Evolutionary conservation across 2,888 invertebrate genomes (phyloP), one percentile per base, ranked within the genome.

Genomic region (Lepidonotus clava): DNA sequence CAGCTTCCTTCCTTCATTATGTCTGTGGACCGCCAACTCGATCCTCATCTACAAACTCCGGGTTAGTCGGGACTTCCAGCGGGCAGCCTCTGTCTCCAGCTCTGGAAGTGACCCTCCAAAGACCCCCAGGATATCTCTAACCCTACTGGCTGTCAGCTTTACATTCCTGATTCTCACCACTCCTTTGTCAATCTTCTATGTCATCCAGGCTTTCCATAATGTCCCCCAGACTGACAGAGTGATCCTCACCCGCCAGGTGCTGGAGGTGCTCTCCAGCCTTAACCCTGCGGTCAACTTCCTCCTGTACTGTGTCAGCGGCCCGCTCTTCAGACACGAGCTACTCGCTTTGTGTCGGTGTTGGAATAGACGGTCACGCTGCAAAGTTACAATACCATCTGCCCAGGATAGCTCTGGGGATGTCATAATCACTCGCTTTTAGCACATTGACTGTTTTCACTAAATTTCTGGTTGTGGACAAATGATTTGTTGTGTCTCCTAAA

Each of bases 211-310:
- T 24, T 4, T 71, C 8, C 21, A 18, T 18, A 18, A 18, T 2
- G 14, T 71, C 71, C 71, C 71, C 1, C 1, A 71, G 4, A 71
- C 71, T 6, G 1, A 11, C 36, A n/a, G 21, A 4, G 8, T 71
- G 2, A 11, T 36, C 2, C 38, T 71, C 1, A 1, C n/a, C 21
- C 36, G 71, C 1, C 36, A 71, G 71, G 11, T 6, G 6, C 21
- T 71, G 1, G 14, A 71, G 2, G 71, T 71, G 38, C 71, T 71
- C 5, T 4, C 36, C 1, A 21, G 8, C 38, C 1, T 71, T 4
- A 71, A 71, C 71, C 71, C 71, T 4, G 71, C 71, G 2, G 36
- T 71, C 18, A 71, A 71, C 38, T 71, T 71, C 71, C 8, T 71
- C 71, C 71, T 71, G 0, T 71, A 71, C 71, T 71, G 71, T n/a